Conservation (phyloP, 2,888 invertebrate species). For the Athetis lepigone region DNA sequence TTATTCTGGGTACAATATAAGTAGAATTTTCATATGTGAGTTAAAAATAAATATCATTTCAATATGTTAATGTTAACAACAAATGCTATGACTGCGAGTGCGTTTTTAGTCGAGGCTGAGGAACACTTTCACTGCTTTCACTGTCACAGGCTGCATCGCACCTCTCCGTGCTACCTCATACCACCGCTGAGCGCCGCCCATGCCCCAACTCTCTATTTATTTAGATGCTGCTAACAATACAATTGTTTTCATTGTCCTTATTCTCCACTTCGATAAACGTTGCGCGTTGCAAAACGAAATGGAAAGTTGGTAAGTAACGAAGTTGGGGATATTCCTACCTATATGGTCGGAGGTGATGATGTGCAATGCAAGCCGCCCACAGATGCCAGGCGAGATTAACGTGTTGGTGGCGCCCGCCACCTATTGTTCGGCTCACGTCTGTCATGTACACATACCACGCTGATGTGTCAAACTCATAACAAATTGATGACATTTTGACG, state of each 20-base stretch:
- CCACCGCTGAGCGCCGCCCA: constrained; percentile 66
- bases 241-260: constrained; percentile 84
- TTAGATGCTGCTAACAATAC: constrained; percentile 83
- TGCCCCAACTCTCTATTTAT: constrained; percentile 86
- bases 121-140: constrained; percentile 89
- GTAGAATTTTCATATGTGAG: not conserved
- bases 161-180: constrained; percentile 74
- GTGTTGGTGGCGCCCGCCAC: constrained; percentile 82
- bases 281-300: constrained; percentile 83
- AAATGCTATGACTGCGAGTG: constrained; percentile 68
- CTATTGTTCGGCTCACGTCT: constrained; percentile 75
- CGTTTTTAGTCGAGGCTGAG: constrained; percentile 63
- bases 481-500: constrained; percentile 56
- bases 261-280: constrained; percentile 78
- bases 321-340: constrained; percentile 74
- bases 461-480: constrained; percentile 66
- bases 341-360: constrained; percentile 84
- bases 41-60: constrained; percentile 63
- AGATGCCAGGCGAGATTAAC: constrained; percentile 75
- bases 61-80: constrained; percentile 75
- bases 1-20: not conserved
- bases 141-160: constrained; percentile 79
- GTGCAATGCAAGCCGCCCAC: constrained; percentile 86
- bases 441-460: constrained; percentile 64
- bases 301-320: constrained; percentile 83